Base-by-base conservation (phyloP, 2,797 vertebrate species). In the Pipistrellus pygmaeus region DNA sequence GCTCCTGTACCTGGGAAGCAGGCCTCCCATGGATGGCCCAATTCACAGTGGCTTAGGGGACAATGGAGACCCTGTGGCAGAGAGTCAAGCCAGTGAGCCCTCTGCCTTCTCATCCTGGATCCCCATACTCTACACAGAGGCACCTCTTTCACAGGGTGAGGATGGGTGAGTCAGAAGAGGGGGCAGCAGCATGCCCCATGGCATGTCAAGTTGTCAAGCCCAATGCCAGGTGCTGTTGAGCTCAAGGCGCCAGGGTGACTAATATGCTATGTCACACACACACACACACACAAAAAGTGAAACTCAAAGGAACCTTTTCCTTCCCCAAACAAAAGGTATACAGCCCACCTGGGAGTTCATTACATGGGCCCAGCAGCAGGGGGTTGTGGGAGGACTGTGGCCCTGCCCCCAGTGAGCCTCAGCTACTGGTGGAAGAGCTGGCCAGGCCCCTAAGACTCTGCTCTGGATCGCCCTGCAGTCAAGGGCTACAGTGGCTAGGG, bases 331-430 rank as follows among this genome's bases (percentile, higher is more conserved):
- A 44, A 53, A 91, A 75, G 35, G 4, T 15, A 4, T 17, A 12
- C 25, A 53, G 72, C 20, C 20, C 23, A 30, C 38, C 46, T 78
- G 57, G 72, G 4, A 15, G 41, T 9, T 8, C 18, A 68, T 48
- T 48, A 25, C 10, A 8, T 30, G 13, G 11, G 25, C 25, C 71
- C 81, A n/a, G 21, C 21, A 46, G 75, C 21, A 41, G 77, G 30
- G 30, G 12, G 0, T 0, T 2, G 1, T 30, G 44, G 30, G 20
- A 53, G 55, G n/a, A 4, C 15, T 4, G 30, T 12, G 1, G 13
- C 17, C 2, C 20, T 0, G 30, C 20, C 23, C 72, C 13, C 6
- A 41, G 51, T 64, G 53, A 75, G 60, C 23, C 15, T 32, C 46
- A 13, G 18, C 46, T n/a, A 0, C 10, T 3, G 0, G n/a, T 9